phyloP scores from a whole-genome alignment of 1,140 invertebrate genomes.

The Formica selysi region DNA sequence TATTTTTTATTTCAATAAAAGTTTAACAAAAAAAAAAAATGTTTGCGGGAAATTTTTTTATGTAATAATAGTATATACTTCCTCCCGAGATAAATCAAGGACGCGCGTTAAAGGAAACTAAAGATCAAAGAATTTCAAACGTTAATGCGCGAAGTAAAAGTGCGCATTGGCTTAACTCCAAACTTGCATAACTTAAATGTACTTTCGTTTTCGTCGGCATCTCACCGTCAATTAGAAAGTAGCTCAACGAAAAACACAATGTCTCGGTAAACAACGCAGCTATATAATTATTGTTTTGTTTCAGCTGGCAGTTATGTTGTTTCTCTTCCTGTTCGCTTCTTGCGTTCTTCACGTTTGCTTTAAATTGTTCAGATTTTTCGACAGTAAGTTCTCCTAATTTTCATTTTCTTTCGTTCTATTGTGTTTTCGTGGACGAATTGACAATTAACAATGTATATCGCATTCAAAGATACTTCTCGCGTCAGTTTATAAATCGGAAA shows the following conservation, averaged over 20 bases:
- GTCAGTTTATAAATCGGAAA: not conserved
- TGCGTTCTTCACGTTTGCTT: not conserved
- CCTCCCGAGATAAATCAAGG: not conserved
- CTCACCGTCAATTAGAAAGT: constrained; percentile 49
- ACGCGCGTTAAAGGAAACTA: not conserved
- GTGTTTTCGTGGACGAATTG: not conserved
- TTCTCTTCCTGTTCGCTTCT: not conserved
- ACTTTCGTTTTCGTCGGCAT: constrained; percentile 48
- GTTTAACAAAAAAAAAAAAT: not conserved
- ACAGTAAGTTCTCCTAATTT: not conserved
- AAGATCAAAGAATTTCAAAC: constrained; percentile 5
- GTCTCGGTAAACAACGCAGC: constrained; percentile 38
- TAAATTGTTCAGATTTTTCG: constrained; percentile 11
- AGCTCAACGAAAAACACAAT: constrained; percentile 42
- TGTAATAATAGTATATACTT: not conserved
- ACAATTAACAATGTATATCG: not conserved
- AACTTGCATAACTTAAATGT: constrained; percentile 37
- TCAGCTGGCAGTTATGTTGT: constrained; percentile 43
- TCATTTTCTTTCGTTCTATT: not conserved
- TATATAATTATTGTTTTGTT: constrained; percentile 57
- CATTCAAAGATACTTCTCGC: not conserved
- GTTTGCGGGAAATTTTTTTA: not conserved
- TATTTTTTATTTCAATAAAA: constrained; percentile 17
- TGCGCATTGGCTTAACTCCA: not conserved
- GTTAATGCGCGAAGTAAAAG: constrained; percentile 9